Evolutionary conservation across 2,113 vertebrate species (phyloP), one percentile per base, ranked within the genome.

Genomic region (Lota lota): DNA sequence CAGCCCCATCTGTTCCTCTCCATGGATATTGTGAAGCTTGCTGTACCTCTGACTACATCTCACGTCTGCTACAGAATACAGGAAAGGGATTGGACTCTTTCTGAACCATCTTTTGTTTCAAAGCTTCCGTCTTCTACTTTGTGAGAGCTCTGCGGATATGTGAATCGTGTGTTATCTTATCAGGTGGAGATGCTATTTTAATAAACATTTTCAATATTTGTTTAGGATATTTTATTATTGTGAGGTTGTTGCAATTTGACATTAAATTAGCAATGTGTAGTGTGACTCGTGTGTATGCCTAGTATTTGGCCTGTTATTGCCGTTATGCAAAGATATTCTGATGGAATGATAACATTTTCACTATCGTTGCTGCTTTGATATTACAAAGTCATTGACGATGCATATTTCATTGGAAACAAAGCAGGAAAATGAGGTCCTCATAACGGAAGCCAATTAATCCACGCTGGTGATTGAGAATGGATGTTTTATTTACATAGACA

Each of bases 181-280:
- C 90, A 91, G 87, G 85, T 94, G 92, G 92, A 93, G 91, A 95
- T 90, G 88, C 87, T 96, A 96, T 97, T 98, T 98, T 97, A 95
- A 95, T 97, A 96, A 96, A 94, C 92, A 94, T 80, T 91, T 89
- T 81, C 77, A 85, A 56, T 79, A 79, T 75, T 81, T 81, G 53
- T 51, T 76, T 57, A 3, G 21, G 17, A 22, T 15, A n/a, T 19
- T 3, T 57, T 40, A 1, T 10, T 21, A 59, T 66, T 61, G n/a
- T 79, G 18, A 64, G 20, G 8, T 47, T 47, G 40, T 47, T 47
- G 40, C 40, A 10, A 14, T 47, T 2, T 47, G 40, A 10, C 12
- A 2, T 47, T 47, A 8, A 47, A 47, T 47, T 47, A 11, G 40
- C 40, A 14, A 47, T 47, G 8, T 11, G 40, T 14, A 47, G 8